Base-by-base conservation (phyloP, 30 jellyfish, hydroid and myxozoan species). In the Aurelia coerulea region DNA sequence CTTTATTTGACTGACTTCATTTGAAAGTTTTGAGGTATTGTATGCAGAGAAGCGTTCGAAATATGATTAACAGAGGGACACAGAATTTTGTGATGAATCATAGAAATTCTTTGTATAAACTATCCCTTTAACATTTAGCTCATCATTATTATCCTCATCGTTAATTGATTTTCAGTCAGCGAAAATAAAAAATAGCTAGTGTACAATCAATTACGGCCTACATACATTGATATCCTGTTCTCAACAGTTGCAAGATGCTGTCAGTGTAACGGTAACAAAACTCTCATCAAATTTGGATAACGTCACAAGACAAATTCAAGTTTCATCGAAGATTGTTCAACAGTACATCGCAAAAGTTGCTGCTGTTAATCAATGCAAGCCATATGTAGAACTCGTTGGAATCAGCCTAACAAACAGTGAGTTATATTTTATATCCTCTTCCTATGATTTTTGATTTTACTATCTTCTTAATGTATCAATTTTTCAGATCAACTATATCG, bases 291-390 rank as follows among this genome's bases (percentile, higher is more conserved):
- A 60, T 46, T 46, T 46, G 56, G 56, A 46, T 46, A 46, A 46
- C 56, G 7, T 46, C 14, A 46, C 56, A 46, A 46, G 56, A 46
- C 56, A 46, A 46, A 46, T 46, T 46, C 56, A 46, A 9, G 56
- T 13, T 46, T 46, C 56, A 0, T 46, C 56, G 0, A 13, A 46
- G 56, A 6, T 46, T 46, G 56, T 46, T 13, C 0, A 46, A 13
- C 56, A 46, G 56, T 46, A 46, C 56, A 9, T 46, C 11, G 15
- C 56, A 23, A 23, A 60, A 60, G 37, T 60, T 29, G 37, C 70
- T 60, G 37, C 34, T 5, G 70, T 29, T 12, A 60, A 60, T 60
- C 70, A 60, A 60, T 60, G 70, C 70, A 60, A 60, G 37, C 70
- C 70, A 9, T 60, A 4, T 5, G 70, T 60, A n/a, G 70, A 60